Evolutionary conservation across 2,888 invertebrate genomes (phyloP).

Genomic region (Sinotaia quadrata): DNA sequence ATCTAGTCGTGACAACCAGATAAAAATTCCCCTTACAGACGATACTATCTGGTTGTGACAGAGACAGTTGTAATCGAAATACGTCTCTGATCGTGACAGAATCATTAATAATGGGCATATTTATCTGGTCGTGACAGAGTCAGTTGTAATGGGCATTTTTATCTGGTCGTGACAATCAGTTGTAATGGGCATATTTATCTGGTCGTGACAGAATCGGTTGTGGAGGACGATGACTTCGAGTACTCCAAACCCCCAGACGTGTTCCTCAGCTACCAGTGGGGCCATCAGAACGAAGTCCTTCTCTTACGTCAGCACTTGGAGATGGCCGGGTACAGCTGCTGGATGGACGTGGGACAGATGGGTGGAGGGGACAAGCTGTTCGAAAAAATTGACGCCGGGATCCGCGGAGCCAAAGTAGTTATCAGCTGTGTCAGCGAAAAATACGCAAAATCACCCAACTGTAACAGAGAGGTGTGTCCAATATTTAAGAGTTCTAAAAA

Average conservation of each 20-base stretch:
- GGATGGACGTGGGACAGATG: slow-evolving; percentile 71
- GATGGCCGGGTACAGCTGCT: slow-evolving; percentile 67
- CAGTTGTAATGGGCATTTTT: slow-evolving; percentile 47
- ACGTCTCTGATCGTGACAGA: no score
- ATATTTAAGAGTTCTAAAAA: no score
- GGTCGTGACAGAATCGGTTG: slow-evolving; percentile 44
- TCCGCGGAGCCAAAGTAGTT: slow-evolving; percentile 63
- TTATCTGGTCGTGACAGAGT: slow-evolving; percentile 38
- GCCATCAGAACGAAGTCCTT: slow-evolving; percentile 65
- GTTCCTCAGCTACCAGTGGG: slow-evolving; percentile 69
- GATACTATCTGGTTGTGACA: slow-evolving; percentile 30
- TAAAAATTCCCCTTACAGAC: no score
- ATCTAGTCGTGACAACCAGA: no score
- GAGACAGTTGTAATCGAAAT: slow-evolving; percentile 50
- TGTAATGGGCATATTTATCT: neutral
- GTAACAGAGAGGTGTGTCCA: slow-evolving; percentile 69
- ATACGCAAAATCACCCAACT: slow-evolving; percentile 69
- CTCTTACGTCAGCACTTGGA: slow-evolving; percentile 61
- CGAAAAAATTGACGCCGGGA: slow-evolving; percentile 67
- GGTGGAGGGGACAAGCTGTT: slow-evolving; percentile 70
- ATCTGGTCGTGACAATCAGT: neutral
- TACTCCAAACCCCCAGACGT: slow-evolving; percentile 44
- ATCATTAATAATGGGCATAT: neutral
- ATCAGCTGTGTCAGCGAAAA: slow-evolving; percentile 64
- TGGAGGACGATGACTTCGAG: slow-evolving; percentile 50